These are phyloP conservation scores for Oscheius sp. DNA, from an alignment of 2,888 invertebrate genomes.

Conservation along the genomic window DNA sequence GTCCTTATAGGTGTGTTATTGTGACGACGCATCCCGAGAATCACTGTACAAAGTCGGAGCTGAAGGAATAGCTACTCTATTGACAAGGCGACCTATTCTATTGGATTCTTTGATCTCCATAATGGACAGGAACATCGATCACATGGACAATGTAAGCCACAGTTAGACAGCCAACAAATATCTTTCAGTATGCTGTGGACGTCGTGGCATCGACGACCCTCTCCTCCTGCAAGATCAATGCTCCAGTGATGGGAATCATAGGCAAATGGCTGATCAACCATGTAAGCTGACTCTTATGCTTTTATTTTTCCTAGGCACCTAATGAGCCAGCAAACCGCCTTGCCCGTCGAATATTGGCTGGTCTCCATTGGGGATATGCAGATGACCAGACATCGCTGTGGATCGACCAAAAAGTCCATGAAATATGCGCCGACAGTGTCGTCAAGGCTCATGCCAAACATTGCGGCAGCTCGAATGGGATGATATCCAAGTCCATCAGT, in stretches of 20 bases:
- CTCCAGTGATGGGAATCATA: conserved; percentile 54
- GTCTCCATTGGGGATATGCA: conserved; percentile 62
- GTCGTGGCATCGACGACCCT: conserved; percentile 65
- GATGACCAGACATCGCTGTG: conserved; percentile 55
- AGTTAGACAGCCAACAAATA: neutral
- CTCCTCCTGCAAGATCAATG: conserved; percentile 57
- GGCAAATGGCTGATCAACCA: conserved; percentile 71
- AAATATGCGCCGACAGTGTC: conserved; percentile 63
- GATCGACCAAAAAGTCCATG: conserved; percentile 65
- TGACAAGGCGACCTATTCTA: conserved; percentile 57
- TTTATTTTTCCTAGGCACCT: conserved; percentile 44
- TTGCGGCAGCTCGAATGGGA: conserved; percentile 65
- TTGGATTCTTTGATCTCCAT: conserved; percentile 58
- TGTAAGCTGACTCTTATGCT: conserved; percentile 18
- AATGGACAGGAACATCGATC: conserved; percentile 68
- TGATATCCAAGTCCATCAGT: conserved; percentile 67
- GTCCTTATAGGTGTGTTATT: conserved; percentile 65
- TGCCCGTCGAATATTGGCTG: conserved; percentile 59
- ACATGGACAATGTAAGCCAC: conserved; percentile 54
- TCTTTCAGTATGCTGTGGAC: conserved; percentile 64
- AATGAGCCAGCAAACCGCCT: conserved; percentile 65
- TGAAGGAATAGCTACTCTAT: conserved; percentile 64
- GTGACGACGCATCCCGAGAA: conserved; percentile 62
- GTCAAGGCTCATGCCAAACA: conserved; percentile 71
- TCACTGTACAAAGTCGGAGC: conserved; percentile 69